Evolutionary conservation across 2,113 vertebrate genomes (phyloP).

Genomic region (Paedocypris sp.): DNA sequence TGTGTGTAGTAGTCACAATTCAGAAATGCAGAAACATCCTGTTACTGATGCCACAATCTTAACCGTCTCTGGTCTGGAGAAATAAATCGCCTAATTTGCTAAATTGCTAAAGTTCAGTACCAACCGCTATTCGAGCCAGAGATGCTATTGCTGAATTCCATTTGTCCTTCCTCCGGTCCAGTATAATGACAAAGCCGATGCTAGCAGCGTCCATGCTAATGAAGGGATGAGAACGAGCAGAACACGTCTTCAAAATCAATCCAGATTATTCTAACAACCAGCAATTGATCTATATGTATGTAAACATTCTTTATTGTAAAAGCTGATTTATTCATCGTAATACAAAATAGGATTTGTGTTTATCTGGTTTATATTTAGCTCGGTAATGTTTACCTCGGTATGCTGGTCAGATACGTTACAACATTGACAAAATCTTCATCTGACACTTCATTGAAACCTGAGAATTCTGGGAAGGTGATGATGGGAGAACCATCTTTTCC

Average conservation of each 20-base stretch:
- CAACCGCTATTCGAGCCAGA: constrained; percentile 82
- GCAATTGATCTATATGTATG: too few species aligned
- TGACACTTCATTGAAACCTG: constrained; percentile 77
- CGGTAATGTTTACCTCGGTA: constrained; percentile 92
- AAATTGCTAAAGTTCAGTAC: too few species aligned
- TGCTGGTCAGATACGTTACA: constrained; percentile 86
- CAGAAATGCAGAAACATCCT: too few species aligned
- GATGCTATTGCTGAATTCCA: constrained; percentile 90
- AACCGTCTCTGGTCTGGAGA: too few species aligned
- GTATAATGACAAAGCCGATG: constrained; percentile 87
- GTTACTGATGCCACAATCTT: too few species aligned
- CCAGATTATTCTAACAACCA: too few species aligned
- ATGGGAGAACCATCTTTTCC: constrained; percentile 87
- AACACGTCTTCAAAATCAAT: not conserved
- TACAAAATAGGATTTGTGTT: too few species aligned
- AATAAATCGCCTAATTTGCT: too few species aligned
- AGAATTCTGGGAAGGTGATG: constrained; percentile 85
- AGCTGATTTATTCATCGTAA: too few species aligned
- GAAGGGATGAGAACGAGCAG: not conserved
- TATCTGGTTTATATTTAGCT: too few species aligned
- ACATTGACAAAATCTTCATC: constrained; percentile 90
- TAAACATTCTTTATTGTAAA: too few species aligned
- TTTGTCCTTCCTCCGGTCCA: constrained; percentile 88
- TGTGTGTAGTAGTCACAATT: too few species aligned
- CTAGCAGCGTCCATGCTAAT: constrained; percentile 86